Evolutionary conservation across 1,140 invertebrate species (phyloP).

Genomic region (Drosophila repletoides): DNA sequence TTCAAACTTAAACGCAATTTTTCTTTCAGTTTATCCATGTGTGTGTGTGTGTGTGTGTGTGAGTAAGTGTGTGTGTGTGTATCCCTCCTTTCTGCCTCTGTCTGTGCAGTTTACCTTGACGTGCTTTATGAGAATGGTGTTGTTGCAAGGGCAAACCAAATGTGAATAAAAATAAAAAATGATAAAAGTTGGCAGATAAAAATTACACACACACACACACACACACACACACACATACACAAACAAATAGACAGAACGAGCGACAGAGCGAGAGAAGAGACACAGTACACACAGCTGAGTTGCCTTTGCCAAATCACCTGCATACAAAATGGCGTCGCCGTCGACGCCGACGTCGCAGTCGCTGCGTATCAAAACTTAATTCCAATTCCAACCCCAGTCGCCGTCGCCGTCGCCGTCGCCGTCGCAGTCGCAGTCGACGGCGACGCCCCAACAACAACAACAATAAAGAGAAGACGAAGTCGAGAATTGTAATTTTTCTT

Average conservation of each 20-base stretch:
- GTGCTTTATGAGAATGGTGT: conserved; percentile 32
- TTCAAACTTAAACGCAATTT: conserved; percentile 75
- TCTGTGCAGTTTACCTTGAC: conserved; percentile 61
- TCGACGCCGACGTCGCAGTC: conserved; percentile 1
- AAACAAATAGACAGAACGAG: too few relatives aligned
- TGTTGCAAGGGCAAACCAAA: conserved; percentile 57
- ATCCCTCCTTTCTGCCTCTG: background rate
- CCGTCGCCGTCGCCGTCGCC: conserved; percentile 2
- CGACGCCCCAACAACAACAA: conserved; percentile 26
- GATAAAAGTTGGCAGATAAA: conserved; percentile 80
- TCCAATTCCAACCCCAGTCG: conserved; percentile 32
- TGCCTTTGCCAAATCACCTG: conserved; percentile 63
- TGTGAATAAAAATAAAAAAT: conserved; percentile 77
- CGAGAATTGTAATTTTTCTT: conserved; percentile 79
- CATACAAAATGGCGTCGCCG: conserved; percentile 70
- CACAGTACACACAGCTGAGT: conserved; percentile 33
- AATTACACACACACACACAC: conserved; percentile 63
- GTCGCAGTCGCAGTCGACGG: background rate
- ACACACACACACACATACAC: conserved; percentile 1
- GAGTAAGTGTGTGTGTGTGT: background rate
- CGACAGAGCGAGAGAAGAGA: too few relatives aligned
- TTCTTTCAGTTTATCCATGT: conserved; percentile 46
- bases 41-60: conserved; percentile 4
- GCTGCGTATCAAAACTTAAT: conserved; percentile 27
- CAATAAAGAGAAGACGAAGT: conserved; percentile 41